These are phyloP conservation scores for Mesocricetus auratus DNA, from an alignment of 2,113 vertebrate genomes.

Conservation along the genomic window DNA sequence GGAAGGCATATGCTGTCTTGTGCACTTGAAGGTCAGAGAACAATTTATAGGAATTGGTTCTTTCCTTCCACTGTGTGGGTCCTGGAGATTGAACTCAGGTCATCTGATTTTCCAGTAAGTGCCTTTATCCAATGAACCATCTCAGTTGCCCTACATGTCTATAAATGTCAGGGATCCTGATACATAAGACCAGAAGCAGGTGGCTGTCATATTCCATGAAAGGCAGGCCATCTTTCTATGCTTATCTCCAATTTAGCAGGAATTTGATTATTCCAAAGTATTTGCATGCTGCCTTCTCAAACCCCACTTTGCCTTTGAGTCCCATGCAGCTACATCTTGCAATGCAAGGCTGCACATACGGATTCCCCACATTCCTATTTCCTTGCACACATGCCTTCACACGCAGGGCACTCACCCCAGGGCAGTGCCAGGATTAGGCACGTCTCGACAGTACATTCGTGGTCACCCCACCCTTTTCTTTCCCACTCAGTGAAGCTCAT, in stretches of 20 bases:
- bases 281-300: not conserved
- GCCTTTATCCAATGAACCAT: not conserved
- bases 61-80: not conserved
- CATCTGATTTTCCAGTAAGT: not conserved
- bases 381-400: not conserved
- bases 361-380: not conserved
- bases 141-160: not conserved
- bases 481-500: not conserved
- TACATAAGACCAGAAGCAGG: not conserved
- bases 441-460: not conserved
- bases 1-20: too few species aligned
- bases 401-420: rapidly evolving
- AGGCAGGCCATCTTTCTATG: not conserved
- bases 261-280: not conserved
- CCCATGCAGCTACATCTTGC: not conserved
- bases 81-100: not conserved
- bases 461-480: not conserved
- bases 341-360: not conserved
- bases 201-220: not conserved
- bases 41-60: not conserved
- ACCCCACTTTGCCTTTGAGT: slow-evolving; percentile 7
- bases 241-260: not conserved
- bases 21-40: not conserved
- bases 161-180: not conserved
- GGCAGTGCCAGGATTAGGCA: not conserved